A percentile compares a stretch with the other conserved stretches of the same genome.
Evolutionary conservation across 2,888 invertebrate species (phyloP).

Genomic region (Microctonus hyperodae): DNA sequence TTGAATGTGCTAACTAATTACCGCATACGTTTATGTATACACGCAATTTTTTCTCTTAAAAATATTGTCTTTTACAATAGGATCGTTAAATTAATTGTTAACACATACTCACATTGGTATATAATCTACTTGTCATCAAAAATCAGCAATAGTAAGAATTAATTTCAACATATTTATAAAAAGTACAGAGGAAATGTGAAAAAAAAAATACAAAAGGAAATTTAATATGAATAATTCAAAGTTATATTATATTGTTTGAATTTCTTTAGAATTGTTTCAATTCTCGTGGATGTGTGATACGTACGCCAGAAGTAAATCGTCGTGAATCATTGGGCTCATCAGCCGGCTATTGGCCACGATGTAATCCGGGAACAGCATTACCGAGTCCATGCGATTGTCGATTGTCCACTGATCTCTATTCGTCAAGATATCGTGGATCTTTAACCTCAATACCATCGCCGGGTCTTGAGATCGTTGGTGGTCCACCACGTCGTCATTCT

Average conservation of each 20-base stretch:
- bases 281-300: conserved; percentile 43
- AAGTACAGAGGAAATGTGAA: neutral
- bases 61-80: conserved; percentile 27
- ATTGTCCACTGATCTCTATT: conserved; percentile 56
- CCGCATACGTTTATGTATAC: conserved; percentile 22
- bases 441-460: conserved; percentile 61
- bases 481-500: conserved; percentile 57
- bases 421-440: conserved; percentile 59
- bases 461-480: conserved; percentile 53
- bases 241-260: neutral
- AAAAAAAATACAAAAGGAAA: neutral
- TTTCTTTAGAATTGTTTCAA: conserved; percentile 50
- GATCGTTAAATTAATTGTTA: conserved; percentile 29
- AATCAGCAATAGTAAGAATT: conserved; percentile 30
- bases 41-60: conserved; percentile 25
- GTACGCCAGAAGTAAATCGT: conserved; percentile 56
- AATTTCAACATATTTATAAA: neutral
- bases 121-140: conserved; percentile 23
- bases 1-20: conserved; percentile 34
- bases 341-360: conserved; percentile 54
- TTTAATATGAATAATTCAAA: conserved; percentile 1
- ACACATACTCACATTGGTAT: conserved; percentile 14
- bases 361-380: conserved; percentile 50
- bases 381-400: conserved; percentile 61
- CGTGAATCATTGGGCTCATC: conserved; percentile 58